Percentiles rank a stretch among this genome's conserved stretches.
These are phyloP conservation scores for Leptinotarsa rubiginosa DNA, from an alignment of 2,888 invertebrate genomes.

Conservation along the genomic window DNA sequence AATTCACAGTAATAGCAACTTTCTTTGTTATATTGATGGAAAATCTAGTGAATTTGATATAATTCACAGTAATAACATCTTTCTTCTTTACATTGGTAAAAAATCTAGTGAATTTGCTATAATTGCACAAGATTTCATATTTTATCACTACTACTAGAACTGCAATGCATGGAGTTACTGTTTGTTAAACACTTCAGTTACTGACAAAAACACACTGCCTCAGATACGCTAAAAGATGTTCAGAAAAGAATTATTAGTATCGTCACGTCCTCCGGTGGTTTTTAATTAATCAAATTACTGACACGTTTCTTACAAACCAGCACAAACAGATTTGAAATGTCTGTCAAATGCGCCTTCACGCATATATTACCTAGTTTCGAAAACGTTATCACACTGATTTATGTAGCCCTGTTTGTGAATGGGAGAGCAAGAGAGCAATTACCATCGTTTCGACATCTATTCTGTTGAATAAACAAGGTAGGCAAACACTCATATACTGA, in stretches of 20 bases:
- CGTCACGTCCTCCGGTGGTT: background rate
- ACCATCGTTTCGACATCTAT: constrained; percentile 19
- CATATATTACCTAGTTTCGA: constrained; percentile 18
- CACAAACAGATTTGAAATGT: background rate
- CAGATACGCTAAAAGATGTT: no score
- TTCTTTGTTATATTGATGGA: no score
- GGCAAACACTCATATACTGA: constrained; percentile 23
- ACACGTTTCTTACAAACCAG: background rate
- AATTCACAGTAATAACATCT: no score
- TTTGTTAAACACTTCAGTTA: no score
- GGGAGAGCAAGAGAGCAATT: constrained; percentile 16
- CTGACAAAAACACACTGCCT: no score
- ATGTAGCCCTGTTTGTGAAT: constrained; percentile 12
- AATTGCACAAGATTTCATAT: no score
- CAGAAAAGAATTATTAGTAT: background rate
- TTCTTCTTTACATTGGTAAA: no score
- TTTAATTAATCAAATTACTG: constrained; percentile 2
- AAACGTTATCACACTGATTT: constrained; percentile 18
- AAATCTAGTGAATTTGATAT: no score
- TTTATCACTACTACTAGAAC: no score
- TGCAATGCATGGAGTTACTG: no score
- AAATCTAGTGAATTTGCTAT: no score
- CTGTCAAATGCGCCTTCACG: constrained; percentile 1
- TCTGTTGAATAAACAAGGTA: constrained; percentile 27
- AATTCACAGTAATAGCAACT: no score